Conservation (phyloP, 2,888 invertebrate species). For the Habroteleia sp. region DNA sequence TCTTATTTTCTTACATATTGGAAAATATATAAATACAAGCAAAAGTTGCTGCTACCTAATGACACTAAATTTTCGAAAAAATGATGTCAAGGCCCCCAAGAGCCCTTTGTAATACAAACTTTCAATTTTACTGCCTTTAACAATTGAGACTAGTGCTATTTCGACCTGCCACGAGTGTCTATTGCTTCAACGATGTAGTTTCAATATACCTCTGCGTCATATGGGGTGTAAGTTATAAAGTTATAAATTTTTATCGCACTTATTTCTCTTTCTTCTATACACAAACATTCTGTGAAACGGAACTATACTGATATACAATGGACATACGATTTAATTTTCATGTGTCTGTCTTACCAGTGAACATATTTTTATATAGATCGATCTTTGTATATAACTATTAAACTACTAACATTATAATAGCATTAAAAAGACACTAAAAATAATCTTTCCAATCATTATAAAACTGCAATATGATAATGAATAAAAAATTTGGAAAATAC, state of each 20-base stretch:
- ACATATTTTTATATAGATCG: no score
- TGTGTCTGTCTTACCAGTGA: no score
- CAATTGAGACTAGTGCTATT: slow-evolving; percentile 29
- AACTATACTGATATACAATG: no score
- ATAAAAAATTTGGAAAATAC: no score
- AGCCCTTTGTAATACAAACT: slow-evolving; percentile 35
- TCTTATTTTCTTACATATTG: not conserved
- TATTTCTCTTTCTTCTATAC: no score
- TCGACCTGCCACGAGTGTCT: slow-evolving; percentile 33
- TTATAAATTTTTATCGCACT: slow-evolving; percentile 35
- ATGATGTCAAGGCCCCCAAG: slow-evolving; percentile 65
- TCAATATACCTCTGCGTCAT: slow-evolving; percentile 38
- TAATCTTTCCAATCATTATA: no score
- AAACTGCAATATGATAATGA: no score
- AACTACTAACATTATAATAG: no score
- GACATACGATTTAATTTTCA: no score
- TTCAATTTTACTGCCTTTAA: slow-evolving; percentile 62
- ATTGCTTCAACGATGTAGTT: slow-evolving; percentile 20
- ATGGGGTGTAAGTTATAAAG: slow-evolving; percentile 50
- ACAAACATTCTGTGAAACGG: no score
- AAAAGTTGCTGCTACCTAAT: slow-evolving; percentile 45
- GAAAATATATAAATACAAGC: slow-evolving; percentile 7
- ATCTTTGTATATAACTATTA: no score
- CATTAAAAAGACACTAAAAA: no score
- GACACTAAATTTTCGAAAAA: slow-evolving; percentile 69